These are phyloP conservation scores for Delia radicum DNA, from an alignment of 1,140 invertebrate genomes.

Conservation along the genomic window DNA sequence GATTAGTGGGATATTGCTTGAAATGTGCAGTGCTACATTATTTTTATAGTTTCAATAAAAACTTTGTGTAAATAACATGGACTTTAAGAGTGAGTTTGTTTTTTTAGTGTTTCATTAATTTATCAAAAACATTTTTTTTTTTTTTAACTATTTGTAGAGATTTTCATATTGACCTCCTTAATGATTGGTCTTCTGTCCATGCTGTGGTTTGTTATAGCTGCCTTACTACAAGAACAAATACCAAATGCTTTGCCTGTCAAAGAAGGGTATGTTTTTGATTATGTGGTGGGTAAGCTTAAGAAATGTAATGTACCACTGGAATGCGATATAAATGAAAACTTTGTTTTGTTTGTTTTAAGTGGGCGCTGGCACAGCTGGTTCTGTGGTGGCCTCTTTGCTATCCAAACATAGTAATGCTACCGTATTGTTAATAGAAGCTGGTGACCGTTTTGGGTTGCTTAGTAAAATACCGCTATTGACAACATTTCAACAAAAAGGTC, in stretches of 20 bases:
- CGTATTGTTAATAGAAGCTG: conserved; percentile 72
- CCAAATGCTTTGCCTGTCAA: conserved; percentile 37
- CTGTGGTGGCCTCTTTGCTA: conserved; percentile 71
- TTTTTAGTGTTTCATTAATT: not conserved
- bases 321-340: not conserved
- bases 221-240: conserved; percentile 35
- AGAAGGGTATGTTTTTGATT: conserved; percentile 41
- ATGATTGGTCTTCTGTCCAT: conserved; percentile 36
- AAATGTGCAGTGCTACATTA: not conserved
- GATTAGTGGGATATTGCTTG: conserved; percentile 39
- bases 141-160: conserved; percentile 30
- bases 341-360: conserved; percentile 57
- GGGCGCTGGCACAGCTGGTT: conserved; percentile 79
- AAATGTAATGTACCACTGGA: not conserved
- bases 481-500: conserved; percentile 65
- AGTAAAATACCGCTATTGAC: conserved; percentile 64
- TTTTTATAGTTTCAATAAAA: not conserved
- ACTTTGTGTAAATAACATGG: not conserved
- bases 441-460: conserved; percentile 65
- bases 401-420: conserved; percentile 62
- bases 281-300: conserved; percentile 44
- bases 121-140: not conserved
- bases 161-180: conserved; percentile 37
- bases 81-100: not conserved
- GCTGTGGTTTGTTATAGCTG: conserved; percentile 35